Base-by-base conservation (phyloP, 2,113 vertebrate species). In the Canis aureus region DNA sequence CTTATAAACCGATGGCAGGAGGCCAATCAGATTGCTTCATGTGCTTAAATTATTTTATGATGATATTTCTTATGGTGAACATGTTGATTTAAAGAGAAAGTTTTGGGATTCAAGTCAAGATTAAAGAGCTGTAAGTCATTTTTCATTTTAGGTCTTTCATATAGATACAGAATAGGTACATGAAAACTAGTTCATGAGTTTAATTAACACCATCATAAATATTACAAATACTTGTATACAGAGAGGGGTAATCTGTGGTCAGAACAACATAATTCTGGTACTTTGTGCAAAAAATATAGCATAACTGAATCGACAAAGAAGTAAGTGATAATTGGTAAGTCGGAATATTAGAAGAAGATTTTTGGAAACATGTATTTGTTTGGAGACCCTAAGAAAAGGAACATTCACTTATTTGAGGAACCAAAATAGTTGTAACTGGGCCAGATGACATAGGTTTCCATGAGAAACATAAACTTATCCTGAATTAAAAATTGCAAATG, bases 21-120 rank as follows among this genome's bases (percentile, higher is more conserved):
- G 23, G 82, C 97, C 97, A 97, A 96, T 96, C 86, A 84, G 90
- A 97, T 97, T 84, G 92, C 76, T 94, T 96, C 76, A 92, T 81
- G 32, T 8, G 71, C 49, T 83, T 74, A 86, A 96, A 96, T 96
- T 97, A 95, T 91, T 92, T 88, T 90, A 90, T 95, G 84, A 93
- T 73, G 35, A 95, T 92, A 57, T 97, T 96, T 85, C 84, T 94
- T 97, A 88, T 15, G 73, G 90, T 96, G 57, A 96, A 66, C 79
- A 92, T 92, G 81, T 88, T 92, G 94, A 98, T 83, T 53, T 89
- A 49, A 87, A 97, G 81, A 62, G 83, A 96, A 96, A 71, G 23
- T 83, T 97, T 95, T 76, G 43, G 55, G 38, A 86, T 86, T 90
- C 12, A 49, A 59, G 69, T 76, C 51, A 80, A 62, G 38, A 59